Percentiles rank a stretch among this genome's conserved stretches.
Evolutionary conservation across 2,113 vertebrate genomes (phyloP).

Genomic region (Rhinichthys klamathensis): DNA sequence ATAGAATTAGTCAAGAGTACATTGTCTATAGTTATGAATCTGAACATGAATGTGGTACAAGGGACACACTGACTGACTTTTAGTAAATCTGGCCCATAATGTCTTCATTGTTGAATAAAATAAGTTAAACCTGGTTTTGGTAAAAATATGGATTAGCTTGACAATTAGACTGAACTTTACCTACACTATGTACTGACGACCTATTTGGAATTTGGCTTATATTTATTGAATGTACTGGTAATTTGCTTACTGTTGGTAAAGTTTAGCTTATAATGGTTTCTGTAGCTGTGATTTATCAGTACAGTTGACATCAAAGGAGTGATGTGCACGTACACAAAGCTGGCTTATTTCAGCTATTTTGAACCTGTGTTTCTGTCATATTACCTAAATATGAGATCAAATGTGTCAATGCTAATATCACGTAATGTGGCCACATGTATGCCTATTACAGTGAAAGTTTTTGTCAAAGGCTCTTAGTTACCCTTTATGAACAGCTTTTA

Average conservation of each 20-base stretch:
- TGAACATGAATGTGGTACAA: background rate
- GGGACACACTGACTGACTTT: background rate
- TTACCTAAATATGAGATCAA: background rate
- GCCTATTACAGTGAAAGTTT: background rate
- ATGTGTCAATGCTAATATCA: background rate
- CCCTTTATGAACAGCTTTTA: background rate
- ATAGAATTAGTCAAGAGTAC: background rate
- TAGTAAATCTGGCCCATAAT: too few species aligned
- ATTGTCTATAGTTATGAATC: conserved; percentile 10
- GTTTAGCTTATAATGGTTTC: background rate
- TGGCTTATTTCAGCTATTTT: background rate
- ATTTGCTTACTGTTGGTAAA: background rate
- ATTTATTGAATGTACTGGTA: background rate
- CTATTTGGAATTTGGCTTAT: too few species aligned
- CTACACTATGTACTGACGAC: too few species aligned
- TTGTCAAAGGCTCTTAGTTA: background rate
- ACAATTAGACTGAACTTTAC: too few species aligned
- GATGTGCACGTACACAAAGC: background rate
- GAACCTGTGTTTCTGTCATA: background rate
- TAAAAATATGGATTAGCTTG: too few species aligned
- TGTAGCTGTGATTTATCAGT: background rate
- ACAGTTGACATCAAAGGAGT: background rate
- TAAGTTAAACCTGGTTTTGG: too few species aligned
- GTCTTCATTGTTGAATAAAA: too few species aligned
- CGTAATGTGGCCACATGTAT: background rate